Base-by-base conservation (phyloP, 1,140 invertebrate species). In the Diabrotica virgifera region DNA sequence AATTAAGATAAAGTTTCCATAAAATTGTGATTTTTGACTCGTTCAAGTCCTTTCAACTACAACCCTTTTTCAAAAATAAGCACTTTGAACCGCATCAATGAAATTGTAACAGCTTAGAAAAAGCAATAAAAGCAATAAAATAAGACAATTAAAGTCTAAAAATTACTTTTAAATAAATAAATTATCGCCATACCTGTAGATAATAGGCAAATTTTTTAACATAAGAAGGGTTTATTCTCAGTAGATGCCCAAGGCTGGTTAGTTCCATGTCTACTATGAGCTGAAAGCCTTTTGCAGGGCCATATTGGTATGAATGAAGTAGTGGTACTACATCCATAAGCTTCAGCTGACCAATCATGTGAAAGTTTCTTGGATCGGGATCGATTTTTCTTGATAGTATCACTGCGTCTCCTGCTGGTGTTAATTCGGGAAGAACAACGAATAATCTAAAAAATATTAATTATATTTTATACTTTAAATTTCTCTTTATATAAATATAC, bases 201-300 rank as follows among this genome's bases (percentile, higher is more conserved):
- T 87, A 90, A 62, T 81, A 86, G 0, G 89, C 74, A 52, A 82
- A 83, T 71, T 89, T 88, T 64, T 88, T 87, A 61, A 88, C 69
- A 5, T 79, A 78, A 68, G 85, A 78, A 0, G 88, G 70, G 24
- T 82, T 85, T 2, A 90, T 67, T 59, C 82, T 83, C 0, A 84
- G 77, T 5, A 88, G 72, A 65, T 90, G 88, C 0, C 83, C 82
- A 5, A 89, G 74, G 2, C 78, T 73, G 2, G 82, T 72, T 6
- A 81, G 82, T 9, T 83, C 81, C 72, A 89, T 82, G 66, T 90
- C 86, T 36, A 88, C 82, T 0, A 89, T 76, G 5, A 89, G 79
- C 0, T 85, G 71, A 54, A 86, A 79, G 0, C 86, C 87, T 0
- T 81, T 74, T 5, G 75, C 74, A 0, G 85, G 73, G 2, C 86